A percentile compares a stretch with the other conserved stretches of the same genome.
Conservation (phyloP, 2,797 vertebrate genomes). For the Rhincodon typus region DNA sequence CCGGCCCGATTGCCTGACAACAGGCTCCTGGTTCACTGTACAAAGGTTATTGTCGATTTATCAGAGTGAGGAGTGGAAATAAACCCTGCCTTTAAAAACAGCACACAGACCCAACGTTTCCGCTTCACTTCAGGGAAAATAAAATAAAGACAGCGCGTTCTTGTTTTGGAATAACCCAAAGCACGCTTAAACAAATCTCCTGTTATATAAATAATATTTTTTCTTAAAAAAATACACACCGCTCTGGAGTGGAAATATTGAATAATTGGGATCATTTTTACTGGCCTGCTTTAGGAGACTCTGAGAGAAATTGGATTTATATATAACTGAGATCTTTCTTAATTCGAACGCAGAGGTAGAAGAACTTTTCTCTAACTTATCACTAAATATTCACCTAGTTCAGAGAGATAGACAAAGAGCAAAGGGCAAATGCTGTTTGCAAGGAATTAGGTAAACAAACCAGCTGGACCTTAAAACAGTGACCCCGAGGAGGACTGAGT, state of each 20-base stretch:
- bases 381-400: not conserved
- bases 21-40: slow-evolving; percentile 17
- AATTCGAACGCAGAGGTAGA: not conserved
- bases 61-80: slow-evolving; percentile 18
- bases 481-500: not conserved
- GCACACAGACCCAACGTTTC: slow-evolving; percentile 1
- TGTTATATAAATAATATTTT: slow-evolving; percentile 32
- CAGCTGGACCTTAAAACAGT: not conserved
- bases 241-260: slow-evolving; percentile 31
- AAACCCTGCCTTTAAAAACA: slow-evolving; percentile 29
- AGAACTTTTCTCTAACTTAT: not conserved
- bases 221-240: slow-evolving; percentile 22
- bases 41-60: slow-evolving; percentile 35
- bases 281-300: not conserved
- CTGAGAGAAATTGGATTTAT: not conserved
- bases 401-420: not conserved
- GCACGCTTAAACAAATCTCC: slow-evolving; percentile 33
- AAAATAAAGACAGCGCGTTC: not conserved
- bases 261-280: slow-evolving; percentile 25
- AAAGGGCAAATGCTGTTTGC: not conserved
- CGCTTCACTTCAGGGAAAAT: slow-evolving; percentile 23
- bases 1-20: not conserved
- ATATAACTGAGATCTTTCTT: not conserved
- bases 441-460: not conserved
- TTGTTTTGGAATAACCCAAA: slow-evolving; percentile 32